Evolutionary conservation across 2,797 vertebrate species (phyloP).

Genomic region (Danionella dracula): DNA sequence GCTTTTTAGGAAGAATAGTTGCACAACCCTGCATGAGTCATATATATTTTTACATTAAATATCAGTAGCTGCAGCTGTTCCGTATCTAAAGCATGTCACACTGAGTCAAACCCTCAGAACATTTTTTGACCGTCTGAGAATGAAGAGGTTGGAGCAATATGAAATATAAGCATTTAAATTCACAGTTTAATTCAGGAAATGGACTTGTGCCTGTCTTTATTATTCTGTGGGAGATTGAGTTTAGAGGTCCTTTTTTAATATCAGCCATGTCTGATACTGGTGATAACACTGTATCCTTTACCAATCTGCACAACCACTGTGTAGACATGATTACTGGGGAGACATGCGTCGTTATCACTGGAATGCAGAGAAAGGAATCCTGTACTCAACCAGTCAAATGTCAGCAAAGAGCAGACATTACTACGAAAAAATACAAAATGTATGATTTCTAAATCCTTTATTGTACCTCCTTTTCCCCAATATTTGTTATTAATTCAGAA

Average conservation of each 20-base stretch:
- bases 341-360: neutral
- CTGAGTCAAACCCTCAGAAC: neutral
- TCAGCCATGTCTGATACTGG: neutral
- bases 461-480: too few relatives aligned
- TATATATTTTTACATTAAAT: neutral
- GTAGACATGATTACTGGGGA: slow-evolving; percentile 1
- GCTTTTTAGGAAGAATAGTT: neutral
- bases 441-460: too few relatives aligned
- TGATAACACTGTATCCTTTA: neutral
- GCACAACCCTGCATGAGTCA: slow-evolving; percentile 1
- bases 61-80: slow-evolving; percentile 14
- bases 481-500: too few relatives aligned
- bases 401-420: slow-evolving; percentile 17
- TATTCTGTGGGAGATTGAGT: neutral
- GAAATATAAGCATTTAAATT: neutral
- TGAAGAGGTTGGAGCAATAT: too few relatives aligned
- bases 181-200: neutral
- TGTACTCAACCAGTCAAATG: slow-evolving; percentile 34
- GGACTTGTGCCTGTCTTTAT: neutral
- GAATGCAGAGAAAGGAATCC: slow-evolving; percentile 34
- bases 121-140: neutral
- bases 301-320: neutral
- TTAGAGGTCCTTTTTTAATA: neutral
- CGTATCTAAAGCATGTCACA: neutral
- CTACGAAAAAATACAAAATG: too few relatives aligned